Percentiles rank a stretch among this genome's conserved stretches.
Conservation (phyloP, 2,113 vertebrate genomes). For the western clawed frog (Xenopus tropicalis) region UCB_Xtro_10.0 CM004447.2:54510001-54510500, state of each 20-base stretch:
- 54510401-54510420: not conserved
- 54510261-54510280: slow-evolving; percentile 39
- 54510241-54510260: slow-evolving; percentile 38
- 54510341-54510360: slow-evolving; percentile 34
- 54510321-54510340: slow-evolving; percentile 42
- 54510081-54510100: not conserved
- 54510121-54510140: not conserved
- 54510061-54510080: not conserved
- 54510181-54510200: slow-evolving; percentile 20
- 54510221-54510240: slow-evolving; percentile 34
- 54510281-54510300: slow-evolving; percentile 39
- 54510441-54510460: not conserved
- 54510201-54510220: slow-evolving; percentile 33
- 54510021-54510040: no score
- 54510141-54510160: not conserved
- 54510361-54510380: slow-evolving; percentile 36
- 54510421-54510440: not conserved
- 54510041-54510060: no score
- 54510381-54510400: slow-evolving; percentile 5
- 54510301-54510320: slow-evolving; percentile 33
- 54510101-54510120: not conserved
- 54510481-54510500: no score
- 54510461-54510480: no score
- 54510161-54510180: not conserved
- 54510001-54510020: not conserved